Base-by-base conservation (phyloP, 2,888 invertebrate species). In the Heteromurus nitidus region DNA sequence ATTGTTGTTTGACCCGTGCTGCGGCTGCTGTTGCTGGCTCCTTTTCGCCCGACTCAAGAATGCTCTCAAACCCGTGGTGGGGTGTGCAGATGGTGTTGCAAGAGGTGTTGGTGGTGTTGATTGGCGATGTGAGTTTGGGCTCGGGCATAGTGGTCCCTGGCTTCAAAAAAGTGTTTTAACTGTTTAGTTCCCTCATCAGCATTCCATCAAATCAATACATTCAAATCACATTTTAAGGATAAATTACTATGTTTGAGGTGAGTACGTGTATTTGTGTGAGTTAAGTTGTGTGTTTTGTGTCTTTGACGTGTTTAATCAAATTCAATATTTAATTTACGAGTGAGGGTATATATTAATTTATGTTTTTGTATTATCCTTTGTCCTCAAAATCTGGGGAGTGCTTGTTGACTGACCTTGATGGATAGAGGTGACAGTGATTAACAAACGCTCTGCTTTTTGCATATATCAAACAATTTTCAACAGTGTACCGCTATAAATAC, bases 71-170 rank as follows among this genome's bases (percentile, higher is more conserved):
- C 84, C 75, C 65, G 77, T 60, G 50, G 68, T 20, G 44, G 77
- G 76, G 44, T 31, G 60, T 64, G 83, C 26, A 65, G 83, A 67
- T 72, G 64, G 74, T 75, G 65, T 50, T 73, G 69, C 72, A 75
- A 60, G 44, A 64, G 65, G 64, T 76, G 80, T 16, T 65, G 69
- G 28, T 67, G 68, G 72, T 53, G 67, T 70, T 42, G 55, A 73
- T 28, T 73, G 73, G 44, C 74, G 65, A 30, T 31, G 60, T 47
- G 69, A 22, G 30, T 69, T 77, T 44, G 77, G 68, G 69, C 69
- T 69, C 73, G 72, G 50, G 79, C 73, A 68, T 58, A 77, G 58
- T 82, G 85, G 82, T 83, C 85, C 83, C 83, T 85, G 83, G 82
- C 85, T 85, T 77, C 60, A 82, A 44, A 82, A 79, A 65, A 80